Evolutionary conservation across 2,888 invertebrate genomes (phyloP).

Genomic region (Pterostichus madidus): DNA sequence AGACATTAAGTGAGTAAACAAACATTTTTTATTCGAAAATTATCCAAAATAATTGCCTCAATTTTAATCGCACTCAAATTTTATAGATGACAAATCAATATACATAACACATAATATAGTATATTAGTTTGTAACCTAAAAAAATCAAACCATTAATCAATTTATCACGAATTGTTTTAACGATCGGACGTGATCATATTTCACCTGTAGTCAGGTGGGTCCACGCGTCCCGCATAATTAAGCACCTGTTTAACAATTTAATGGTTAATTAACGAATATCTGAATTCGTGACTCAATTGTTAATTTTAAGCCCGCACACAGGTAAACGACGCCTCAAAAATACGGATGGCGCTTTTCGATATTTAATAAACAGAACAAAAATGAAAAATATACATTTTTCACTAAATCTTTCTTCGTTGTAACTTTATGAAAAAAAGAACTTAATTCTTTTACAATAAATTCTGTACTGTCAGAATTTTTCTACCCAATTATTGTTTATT

Average conservation of each 20-base stretch:
- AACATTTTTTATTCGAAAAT: not conserved
- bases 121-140: not conserved
- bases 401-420: no score
- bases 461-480: no score
- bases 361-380: not conserved
- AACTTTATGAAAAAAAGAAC: no score
- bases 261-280: conserved; percentile 63
- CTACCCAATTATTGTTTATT: no score
- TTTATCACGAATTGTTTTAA: conserved; percentile 60
- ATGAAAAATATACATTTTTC: no score
- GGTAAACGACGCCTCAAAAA: conserved; percentile 14
- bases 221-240: conserved; percentile 58
- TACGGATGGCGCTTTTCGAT: not conserved
- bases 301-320: conserved; percentile 58
- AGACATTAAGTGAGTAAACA: conserved; percentile 3
- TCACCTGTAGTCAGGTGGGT: conserved; percentile 55
- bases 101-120: not conserved
- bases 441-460: no score
- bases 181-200: conserved; percentile 61
- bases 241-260: conserved; percentile 59
- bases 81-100: conserved; percentile 8
- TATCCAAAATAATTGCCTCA: conserved; percentile 1
- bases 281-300: conserved; percentile 54
- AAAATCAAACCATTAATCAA: conserved; percentile 43
- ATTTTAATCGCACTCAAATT: conserved; percentile 12